Base-by-base conservation (phyloP, 2,113 vertebrate species). In the Neodon shergylaensis region DNA sequence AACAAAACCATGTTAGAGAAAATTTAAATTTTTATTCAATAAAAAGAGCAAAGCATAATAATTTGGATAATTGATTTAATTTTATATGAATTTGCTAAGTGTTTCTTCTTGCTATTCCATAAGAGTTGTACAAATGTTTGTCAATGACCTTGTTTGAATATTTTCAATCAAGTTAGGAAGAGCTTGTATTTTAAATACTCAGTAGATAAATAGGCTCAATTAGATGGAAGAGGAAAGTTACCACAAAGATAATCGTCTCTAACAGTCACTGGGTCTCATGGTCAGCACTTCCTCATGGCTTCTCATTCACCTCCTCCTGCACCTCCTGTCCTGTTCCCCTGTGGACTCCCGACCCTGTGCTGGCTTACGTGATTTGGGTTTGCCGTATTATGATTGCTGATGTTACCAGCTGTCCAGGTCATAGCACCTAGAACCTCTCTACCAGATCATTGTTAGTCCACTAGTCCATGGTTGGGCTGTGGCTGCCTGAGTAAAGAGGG, bases 31-130 rank as follows among this genome's bases (percentile, higher is more conserved):
- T 83, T 88, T 95, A 61, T 92, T 93, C 26, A 85, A 0, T 54
- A 54, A 49, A 65, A 89, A 90, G 11, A 19, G 58, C 70, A 90
- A 94, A 89, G 17, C 5, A n/a, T 91, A 83, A 82, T 87, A 49
- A 73, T 95, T 88, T 93, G 83, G 26, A 88, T 92, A 12, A 17
- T 61, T 88, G 74, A 65, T 79, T 92, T 94, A 89, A 88, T 68
- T 91, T 94, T 88, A 36, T 58, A 61, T 95, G 52, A 89, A 66
- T 93, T 95, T 94, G 58, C 52, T 88, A 70, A 90, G 28, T 84
- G 33, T 76, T 95, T 93, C 7, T 22, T 72, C 21, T 92, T 31
- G 61, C 1, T 28, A 14, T 79, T 92, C 95, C 26, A 52, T 91
- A 73, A 83, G 9, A 83, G 49, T 88, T 95, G 52, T 68, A 82